Percentiles rank a stretch among this genome's conserved stretches.
Evolutionary conservation across 2,888 invertebrate species (phyloP).

Genomic region (Harpagoxenus sublaevis): DNA sequence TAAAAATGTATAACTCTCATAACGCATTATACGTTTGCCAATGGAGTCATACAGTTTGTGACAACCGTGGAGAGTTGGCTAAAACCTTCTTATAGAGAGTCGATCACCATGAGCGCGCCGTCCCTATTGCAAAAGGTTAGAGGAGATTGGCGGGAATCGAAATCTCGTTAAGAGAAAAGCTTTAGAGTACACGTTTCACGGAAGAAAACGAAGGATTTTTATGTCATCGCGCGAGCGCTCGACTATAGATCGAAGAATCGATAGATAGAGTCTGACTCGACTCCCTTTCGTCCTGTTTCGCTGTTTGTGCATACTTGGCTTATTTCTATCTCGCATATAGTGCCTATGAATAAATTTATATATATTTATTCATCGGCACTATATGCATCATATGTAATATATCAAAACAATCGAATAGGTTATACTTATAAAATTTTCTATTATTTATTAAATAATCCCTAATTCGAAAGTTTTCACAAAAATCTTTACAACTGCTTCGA

Average conservation of each 20-base stretch:
- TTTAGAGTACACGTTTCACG: slow-evolving; percentile 49
- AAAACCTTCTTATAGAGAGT: slow-evolving; percentile 36
- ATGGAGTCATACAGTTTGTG: slow-evolving; percentile 47
- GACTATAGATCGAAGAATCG: slow-evolving; percentile 43
- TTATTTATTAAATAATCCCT: slow-evolving; percentile 2
- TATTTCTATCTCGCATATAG: slow-evolving; percentile 10
- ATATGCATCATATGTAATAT: background rate
- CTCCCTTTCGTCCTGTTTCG: slow-evolving; percentile 6
- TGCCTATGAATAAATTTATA: slow-evolving; percentile 9
- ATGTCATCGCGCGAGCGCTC: slow-evolving; percentile 51
- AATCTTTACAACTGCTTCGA: background rate
- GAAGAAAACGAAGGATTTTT: slow-evolving; percentile 55
- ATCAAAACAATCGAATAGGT: background rate
- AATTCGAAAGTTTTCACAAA: background rate
- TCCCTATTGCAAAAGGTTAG: slow-evolving; percentile 37
- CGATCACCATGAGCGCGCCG: slow-evolving; percentile 37
- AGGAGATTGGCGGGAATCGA: slow-evolving; percentile 66
- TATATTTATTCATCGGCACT: background rate
- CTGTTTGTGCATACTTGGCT: background rate
- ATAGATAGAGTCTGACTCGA: slow-evolving; percentile 22
- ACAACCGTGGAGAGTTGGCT: slow-evolving; percentile 45
- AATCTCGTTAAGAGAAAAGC: slow-evolving; percentile 70
- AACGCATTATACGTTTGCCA: slow-evolving; percentile 19
- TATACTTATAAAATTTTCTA: background rate
- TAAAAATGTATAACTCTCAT: slow-evolving; percentile 25